phyloP scores from a whole-genome alignment of 1,140 invertebrate genomes.

The Daktulosphaira vitifoliae region DNA sequence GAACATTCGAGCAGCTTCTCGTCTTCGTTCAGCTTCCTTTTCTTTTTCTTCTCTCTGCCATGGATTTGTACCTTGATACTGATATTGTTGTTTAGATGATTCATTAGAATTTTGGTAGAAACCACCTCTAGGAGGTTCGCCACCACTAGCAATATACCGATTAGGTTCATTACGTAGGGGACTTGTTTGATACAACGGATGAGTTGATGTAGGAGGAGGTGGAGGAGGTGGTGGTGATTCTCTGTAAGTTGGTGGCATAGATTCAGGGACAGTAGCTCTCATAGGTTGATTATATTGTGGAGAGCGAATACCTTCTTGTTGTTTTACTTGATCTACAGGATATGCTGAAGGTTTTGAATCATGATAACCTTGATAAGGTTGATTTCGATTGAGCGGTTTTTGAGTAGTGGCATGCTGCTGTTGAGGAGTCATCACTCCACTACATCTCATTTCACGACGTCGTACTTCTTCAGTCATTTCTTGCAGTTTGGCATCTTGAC shows the following conservation, averaged over 20 bases:
- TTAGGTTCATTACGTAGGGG: slow-evolving; percentile 2
- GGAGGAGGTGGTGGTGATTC: slow-evolving; percentile 57
- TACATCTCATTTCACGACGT: slow-evolving; percentile 55
- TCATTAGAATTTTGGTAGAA: slow-evolving; percentile 53
- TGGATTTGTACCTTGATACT: slow-evolving; percentile 59
- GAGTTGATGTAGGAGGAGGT: slow-evolving; percentile 60
- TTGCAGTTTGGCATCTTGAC: slow-evolving; percentile 67
- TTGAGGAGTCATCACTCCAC: slow-evolving; percentile 37
- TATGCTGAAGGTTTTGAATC: not conserved
- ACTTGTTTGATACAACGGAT: slow-evolving; percentile 53
- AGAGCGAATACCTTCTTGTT: slow-evolving; percentile 17
- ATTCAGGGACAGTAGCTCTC: slow-evolving; percentile 37
- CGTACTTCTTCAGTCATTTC: slow-evolving; percentile 75
- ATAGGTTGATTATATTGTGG: slow-evolving; percentile 12
- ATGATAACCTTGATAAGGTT: slow-evolving; percentile 26
- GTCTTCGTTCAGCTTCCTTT: slow-evolving; percentile 60
- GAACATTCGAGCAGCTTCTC: slow-evolving; percentile 60
- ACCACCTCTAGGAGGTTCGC: slow-evolving; percentile 64
- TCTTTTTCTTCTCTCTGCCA: slow-evolving; percentile 85
- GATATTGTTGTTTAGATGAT: slow-evolving; percentile 44
- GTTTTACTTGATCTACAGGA: slow-evolving; percentile 2
- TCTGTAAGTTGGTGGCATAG: slow-evolving; percentile 42
- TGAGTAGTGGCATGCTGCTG: slow-evolving; percentile 29
- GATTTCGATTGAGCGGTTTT: slow-evolving; percentile 13
- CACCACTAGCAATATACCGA: slow-evolving; percentile 56